Evolutionary conservation across 2,113 vertebrate genomes (phyloP), one percentile per base, ranked within the genome.

Genomic region (Suricata suricatta): DNA sequence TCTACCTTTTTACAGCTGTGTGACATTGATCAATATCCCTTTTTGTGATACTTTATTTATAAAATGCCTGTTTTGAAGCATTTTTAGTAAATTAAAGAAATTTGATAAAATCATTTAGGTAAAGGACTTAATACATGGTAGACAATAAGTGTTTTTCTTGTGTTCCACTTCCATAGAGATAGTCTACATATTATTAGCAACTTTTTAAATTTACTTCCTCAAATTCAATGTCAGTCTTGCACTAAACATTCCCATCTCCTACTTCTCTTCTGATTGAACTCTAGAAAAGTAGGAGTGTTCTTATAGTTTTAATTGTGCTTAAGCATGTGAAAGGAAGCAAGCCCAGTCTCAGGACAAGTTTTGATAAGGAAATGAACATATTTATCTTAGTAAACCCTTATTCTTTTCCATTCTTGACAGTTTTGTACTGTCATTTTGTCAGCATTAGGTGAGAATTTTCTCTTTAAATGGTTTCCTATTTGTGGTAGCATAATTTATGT

Each of bases 381-480:
- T 21, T 96, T 88, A 41, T 63, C 16, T 35, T 3, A 72, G 27
- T 86, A 63, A 44, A n/a, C 23, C 86, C 11, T 63, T 54, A n/a
- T 33, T 93, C 3, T 19, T 68, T 71, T 0, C 0, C 1, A 63
- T 12, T 3, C n/a, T n/a, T 38, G 15, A 33, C 3, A 74, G 11
- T 60, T 77, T 35, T 74, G 8, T 83, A 33, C 5, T 77, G 11
- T 81, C 50, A 68, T 93, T 79, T 60, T 66, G 50, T 86, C 21
- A 89, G 27, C 12, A 95, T 35, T 82, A 88, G 44, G 27, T 77
- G 11, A 88, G 38, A 82, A 33, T 82, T 77, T 94, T 72, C 29
- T 90, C 9, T 87, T 87, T 88, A 82, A 69, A 77, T 52, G 21
- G 2, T 81, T 88, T 93, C 94, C 52, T 89, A 64, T 87, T 96